phyloP scores from a whole-genome alignment of 2,113 vertebrate species.

The Oenanthe melanoleuca region DNA sequence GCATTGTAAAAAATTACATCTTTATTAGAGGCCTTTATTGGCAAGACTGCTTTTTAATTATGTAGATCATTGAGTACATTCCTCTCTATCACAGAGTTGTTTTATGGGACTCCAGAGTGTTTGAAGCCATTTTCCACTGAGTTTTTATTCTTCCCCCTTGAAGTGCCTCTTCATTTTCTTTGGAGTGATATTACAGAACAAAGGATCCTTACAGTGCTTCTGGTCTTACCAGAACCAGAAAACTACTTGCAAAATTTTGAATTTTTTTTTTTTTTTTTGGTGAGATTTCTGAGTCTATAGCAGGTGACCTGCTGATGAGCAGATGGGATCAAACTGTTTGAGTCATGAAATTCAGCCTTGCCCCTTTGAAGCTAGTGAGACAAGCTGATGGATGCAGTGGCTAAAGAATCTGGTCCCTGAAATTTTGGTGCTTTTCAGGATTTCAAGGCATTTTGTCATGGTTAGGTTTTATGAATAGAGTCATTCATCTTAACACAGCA shows the following conservation, averaged over 20 bases:
- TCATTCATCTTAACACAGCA: background rate
- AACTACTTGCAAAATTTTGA: background rate
- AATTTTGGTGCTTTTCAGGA: background rate
- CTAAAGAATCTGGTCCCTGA: background rate
- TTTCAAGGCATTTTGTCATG: background rate
- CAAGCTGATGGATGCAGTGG: background rate
- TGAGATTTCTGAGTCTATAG: background rate
- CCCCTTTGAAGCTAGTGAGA: background rate
- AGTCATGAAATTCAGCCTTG: background rate
- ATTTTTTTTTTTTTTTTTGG: background rate
- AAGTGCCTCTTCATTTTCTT: background rate
- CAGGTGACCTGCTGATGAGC: background rate
- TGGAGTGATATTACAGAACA: background rate
- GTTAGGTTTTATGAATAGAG: background rate
- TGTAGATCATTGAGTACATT: background rate
- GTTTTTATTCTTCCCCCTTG: background rate
- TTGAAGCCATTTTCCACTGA: background rate
- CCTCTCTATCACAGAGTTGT: background rate
- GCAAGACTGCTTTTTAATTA: background rate
- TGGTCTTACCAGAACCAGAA: background rate
- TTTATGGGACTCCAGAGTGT: background rate
- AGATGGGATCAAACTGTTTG: background rate
- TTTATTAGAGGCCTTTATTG: background rate
- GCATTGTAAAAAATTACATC: background rate
- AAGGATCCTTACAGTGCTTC: background rate